Base-by-base conservation (phyloP, 2,888 invertebrate species). In the Aleiodes leptofemur region DNA sequence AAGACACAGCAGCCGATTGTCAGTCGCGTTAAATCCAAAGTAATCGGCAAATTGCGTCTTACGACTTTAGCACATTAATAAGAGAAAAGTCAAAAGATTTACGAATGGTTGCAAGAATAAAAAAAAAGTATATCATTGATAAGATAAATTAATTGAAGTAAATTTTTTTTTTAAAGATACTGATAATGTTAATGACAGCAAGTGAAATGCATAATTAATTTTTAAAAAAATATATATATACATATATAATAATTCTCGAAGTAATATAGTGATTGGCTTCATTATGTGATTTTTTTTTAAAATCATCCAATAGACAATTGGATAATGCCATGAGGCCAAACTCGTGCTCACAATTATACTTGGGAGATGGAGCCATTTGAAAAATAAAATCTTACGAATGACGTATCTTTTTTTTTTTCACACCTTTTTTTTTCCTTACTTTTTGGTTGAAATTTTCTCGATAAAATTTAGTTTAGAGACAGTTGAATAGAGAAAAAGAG, bases 11-110 rank as follows among this genome's bases (percentile, higher is more conserved):
- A 31, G 55, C 55, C 23, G 61, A 23, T 74, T 70, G 73, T 73
- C 74, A 70, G 74, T 74, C 34, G 61, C 11, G 64, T 66, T 70
- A 56, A 34, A 34, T 34, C 64, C 29, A 70, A 74, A 31, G 64
- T 59, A 56, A 59, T 23, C 38, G 50, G 23, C 64, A 64, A 55
- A 74, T 70, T 70, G 69, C 70, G 74, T 74, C 64, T 61, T 55
- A 59, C 73, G 38, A 51, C 53, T 43, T 23, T 23, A 1, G 23
- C 23, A 61, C 50, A 69, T 69, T 61, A 69, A 56, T 29, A 13
- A 59, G 11, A 29, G 34, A 31, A 31, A 50, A 50, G 1, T 11
- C 57, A 13, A 23, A 23, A 23, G 23, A 23, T 23, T 23, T 23
- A 23, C 23, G 23, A 23, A 23, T 23, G 23, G 23, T 23, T 23